Evolutionary conservation across 2,113 vertebrate species (phyloP), one percentile per base, ranked within the genome.

Genomic region (Oreotragus oreotragus): DNA sequence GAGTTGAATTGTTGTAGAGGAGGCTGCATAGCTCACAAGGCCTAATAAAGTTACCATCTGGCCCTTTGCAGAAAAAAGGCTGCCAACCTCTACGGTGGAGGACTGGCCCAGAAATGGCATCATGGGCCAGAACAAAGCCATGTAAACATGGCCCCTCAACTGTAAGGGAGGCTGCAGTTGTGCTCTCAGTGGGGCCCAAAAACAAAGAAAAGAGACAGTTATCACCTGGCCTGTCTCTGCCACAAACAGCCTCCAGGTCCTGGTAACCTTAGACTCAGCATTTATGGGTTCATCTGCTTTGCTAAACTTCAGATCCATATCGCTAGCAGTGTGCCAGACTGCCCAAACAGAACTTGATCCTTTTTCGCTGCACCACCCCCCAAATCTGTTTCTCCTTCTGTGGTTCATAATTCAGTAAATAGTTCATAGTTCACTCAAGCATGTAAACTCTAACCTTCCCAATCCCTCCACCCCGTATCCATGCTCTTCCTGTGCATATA

Each of bases 381-480:
- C 25, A 64, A 17, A 36, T 30, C 64, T 57, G 57, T 21, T 39
- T 33, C 45, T 62, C 83, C 57, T 27, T 76, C 27, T 25, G 51
- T 14, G 43, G 80, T 33, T 94, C 25, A 0, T 43, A 33, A 62
- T 3, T 81, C 53, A 16, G 21, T 6, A 12, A 81, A 30, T 3
- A 36, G 60, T 79, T 43, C 49, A 55, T 36, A n/a, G 30, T 27
- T 88, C 85, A 8, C 19, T 77, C 49, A 19, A 43, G 21, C 0
- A 2, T 45, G 36, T 64, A 8, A n/a, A 51, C 55, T 28, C 4
- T 0, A 39, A 39, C 70, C 43, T 13, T 93, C 84, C 70, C 27
- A 11, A 2, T 9, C 47, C 73, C 79, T n/a, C 79, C 0, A 28
- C 16, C 19, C 43, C 12, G 0, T 0, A 79, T 0, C 9, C 21